Evolutionary conservation across 2,888 invertebrate species (phyloP).

Genomic region (Parnassius orleans): DNA sequence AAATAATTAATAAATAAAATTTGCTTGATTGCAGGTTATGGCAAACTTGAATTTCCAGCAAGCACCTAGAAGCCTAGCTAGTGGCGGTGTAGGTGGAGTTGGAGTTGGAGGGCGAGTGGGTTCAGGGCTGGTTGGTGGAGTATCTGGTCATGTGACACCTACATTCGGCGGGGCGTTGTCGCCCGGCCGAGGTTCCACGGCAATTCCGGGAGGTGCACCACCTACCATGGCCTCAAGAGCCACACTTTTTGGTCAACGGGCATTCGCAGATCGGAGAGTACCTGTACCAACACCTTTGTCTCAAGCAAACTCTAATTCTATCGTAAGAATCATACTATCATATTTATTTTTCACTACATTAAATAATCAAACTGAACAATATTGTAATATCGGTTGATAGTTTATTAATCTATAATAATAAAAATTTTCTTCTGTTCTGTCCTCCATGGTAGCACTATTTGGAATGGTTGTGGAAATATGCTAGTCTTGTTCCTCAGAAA

Average conservation of each 20-base stretch:
- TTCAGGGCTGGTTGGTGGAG: constrained; percentile 89
- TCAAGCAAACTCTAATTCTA: constrained; percentile 76
- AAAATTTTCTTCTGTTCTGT: too few relatives aligned
- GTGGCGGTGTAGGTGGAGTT: constrained; percentile 87
- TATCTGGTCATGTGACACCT: constrained; percentile 78
- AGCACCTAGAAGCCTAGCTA: constrained; percentile 93
- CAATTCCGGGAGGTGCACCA: constrained; percentile 74
- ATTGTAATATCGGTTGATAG: too few relatives aligned
- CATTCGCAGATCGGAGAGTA: constrained; percentile 89
- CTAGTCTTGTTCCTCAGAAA: too few relatives aligned
- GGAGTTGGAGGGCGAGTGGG: constrained; percentile 76
- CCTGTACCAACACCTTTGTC: constrained; percentile 82
- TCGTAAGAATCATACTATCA: constrained; percentile 51
- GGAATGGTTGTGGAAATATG: too few relatives aligned
- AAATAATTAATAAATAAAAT: too few relatives aligned
- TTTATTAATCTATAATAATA: too few relatives aligned
- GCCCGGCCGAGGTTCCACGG: constrained; percentile 67
- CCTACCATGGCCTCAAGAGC: constrained; percentile 82
- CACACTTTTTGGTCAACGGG: constrained; percentile 89
- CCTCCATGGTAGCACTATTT: too few relatives aligned
- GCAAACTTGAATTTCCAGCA: constrained; percentile 96
- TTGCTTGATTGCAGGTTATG: constrained; percentile 85
- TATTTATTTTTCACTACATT: too few relatives aligned
- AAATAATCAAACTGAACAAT: too few relatives aligned
- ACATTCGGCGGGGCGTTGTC: constrained; percentile 74